These are phyloP conservation scores for Paralvinella palmiformis DNA, from an alignment of 1,140 invertebrate genomes.

Conservation along the genomic window DNA sequence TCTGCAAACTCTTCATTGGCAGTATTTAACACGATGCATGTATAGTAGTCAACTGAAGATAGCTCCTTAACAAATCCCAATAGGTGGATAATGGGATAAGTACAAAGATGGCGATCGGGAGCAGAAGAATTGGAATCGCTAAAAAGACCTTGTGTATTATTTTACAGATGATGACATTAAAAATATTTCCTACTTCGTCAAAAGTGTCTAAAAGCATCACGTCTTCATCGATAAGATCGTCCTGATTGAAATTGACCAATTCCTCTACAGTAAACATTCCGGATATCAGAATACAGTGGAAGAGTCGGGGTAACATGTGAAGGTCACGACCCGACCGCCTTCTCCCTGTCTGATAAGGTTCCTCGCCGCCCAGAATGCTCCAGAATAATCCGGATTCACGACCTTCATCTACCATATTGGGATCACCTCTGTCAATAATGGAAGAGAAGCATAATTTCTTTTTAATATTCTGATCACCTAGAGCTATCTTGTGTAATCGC, in stretches of 20 bases:
- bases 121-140: no score
- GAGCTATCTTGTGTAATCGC: no score
- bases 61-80: no score
- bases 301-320: conserved; percentile 53
- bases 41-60: no score
- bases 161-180: no score
- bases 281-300: conserved; percentile 58
- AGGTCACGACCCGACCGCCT: conserved; percentile 15
- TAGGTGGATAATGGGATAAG: background rate
- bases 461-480: no score
- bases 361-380: conserved; percentile 29
- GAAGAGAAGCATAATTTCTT: no score
- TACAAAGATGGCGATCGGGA: background rate
- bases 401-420: conserved; percentile 23
- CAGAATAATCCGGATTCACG: conserved; percentile 29
- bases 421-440: background rate
- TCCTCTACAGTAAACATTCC: conserved; percentile 65
- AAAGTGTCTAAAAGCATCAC: conserved; percentile 76
- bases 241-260: conserved; percentile 50
- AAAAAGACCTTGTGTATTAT: no score
- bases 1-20: no score
- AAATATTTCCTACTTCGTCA: conserved; percentile 50
- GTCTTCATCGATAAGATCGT: conserved; percentile 59
- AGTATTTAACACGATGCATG: no score
- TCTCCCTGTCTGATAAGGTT: conserved; percentile 26